These are phyloP conservation scores for Tupaia tana DNA, from an alignment of 2,113 vertebrate genomes.

Conservation along the genomic window DNA sequence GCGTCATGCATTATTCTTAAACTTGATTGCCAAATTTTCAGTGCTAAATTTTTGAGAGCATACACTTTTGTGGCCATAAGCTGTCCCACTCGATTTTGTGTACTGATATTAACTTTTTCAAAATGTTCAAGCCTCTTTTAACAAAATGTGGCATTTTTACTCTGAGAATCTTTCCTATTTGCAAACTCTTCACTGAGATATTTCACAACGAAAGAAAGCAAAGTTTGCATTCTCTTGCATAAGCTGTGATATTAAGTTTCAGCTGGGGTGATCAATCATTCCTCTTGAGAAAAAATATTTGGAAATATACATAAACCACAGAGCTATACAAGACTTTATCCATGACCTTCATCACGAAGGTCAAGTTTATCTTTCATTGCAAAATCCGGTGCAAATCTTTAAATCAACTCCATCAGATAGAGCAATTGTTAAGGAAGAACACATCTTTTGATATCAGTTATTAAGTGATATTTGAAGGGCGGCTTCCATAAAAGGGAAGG, in stretches of 20 bases:
- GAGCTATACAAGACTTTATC: no score
- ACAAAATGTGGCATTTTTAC: constrained; percentile 41
- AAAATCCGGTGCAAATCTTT: not conserved
- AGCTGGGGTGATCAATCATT: not conserved
- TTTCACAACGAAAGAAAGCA: constrained; percentile 35
- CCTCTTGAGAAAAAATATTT: not conserved
- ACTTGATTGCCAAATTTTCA: constrained; percentile 25
- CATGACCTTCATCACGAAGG: not conserved
- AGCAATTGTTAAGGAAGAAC: not conserved
- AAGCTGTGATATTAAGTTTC: not conserved
- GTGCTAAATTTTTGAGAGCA: constrained; percentile 40
- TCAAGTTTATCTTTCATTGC: not conserved
- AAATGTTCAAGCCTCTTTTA: constrained; percentile 27
- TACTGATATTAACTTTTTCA: not conserved
- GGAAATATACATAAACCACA: not conserved
- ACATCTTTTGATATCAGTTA: not conserved
- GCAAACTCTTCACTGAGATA: not conserved
- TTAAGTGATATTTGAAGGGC: not conserved
- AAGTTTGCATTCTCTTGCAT: not conserved
- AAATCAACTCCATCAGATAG: not conserved
- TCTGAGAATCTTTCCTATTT: not conserved
- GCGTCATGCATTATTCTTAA: constrained; percentile 57
- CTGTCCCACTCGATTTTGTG: not conserved
- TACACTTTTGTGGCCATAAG: not conserved
- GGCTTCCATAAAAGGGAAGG: not conserved